A percentile compares a stretch with the other conserved stretches of the same genome.
Conservation (phyloP, 2,888 invertebrate genomes). For the Agrotis exclamationis region DNA sequence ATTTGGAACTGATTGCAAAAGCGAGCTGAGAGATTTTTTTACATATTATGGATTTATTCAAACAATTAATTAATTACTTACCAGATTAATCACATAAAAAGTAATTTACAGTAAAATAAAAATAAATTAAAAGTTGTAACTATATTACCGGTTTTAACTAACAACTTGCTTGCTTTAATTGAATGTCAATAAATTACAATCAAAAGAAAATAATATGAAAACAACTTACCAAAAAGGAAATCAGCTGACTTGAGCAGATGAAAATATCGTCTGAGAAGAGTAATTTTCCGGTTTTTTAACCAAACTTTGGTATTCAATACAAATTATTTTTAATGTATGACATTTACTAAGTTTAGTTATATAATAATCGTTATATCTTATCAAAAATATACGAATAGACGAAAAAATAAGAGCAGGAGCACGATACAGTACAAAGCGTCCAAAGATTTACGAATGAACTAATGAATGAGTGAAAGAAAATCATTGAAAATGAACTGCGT, state of each 20-base stretch:
- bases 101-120: no score
- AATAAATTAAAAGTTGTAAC: neutral
- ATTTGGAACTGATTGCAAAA: no score
- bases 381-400: conserved; percentile 46
- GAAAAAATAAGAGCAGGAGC: conserved; percentile 35
- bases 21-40: no score
- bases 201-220: neutral
- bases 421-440: neutral
- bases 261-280: conserved; percentile 27
- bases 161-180: neutral
- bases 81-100: no score
- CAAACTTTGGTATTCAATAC: conserved; percentile 1
- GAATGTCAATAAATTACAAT: neutral
- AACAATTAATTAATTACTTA: no score
- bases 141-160: neutral
- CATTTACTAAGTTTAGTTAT: conserved; percentile 44
- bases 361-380: conserved; percentile 56
- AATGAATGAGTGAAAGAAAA: conserved; percentile 21
- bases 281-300: conserved; percentile 25
- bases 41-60: no score
- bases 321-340: conserved; percentile 27
- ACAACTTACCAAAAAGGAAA: conserved; percentile 55
- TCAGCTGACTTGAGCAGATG: conserved; percentile 60
- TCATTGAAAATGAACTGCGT: conserved; percentile 12
- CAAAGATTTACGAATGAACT: conserved; percentile 38